Percentiles rank a stretch among this genome's conserved stretches.
Evolutionary conservation across 2,888 invertebrate genomes (phyloP).

Genomic region (Anoplius nigerrimus): DNA sequence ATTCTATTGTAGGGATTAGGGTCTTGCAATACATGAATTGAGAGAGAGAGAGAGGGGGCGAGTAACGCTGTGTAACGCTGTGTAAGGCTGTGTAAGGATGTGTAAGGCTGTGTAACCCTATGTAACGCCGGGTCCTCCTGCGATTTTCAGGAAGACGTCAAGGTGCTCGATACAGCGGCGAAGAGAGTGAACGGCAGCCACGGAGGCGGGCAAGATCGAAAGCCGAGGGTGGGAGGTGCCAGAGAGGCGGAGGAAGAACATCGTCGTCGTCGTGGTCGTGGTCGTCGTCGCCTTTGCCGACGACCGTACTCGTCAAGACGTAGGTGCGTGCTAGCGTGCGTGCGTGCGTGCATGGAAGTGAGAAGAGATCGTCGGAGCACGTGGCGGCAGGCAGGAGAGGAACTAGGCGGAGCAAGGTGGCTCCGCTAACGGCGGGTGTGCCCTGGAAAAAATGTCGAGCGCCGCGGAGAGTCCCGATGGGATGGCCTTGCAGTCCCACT

Average conservation of each 20-base stretch:
- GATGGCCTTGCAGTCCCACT: slow-evolving; percentile 84
- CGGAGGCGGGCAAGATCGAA: not conserved
- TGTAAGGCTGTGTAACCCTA: no score
- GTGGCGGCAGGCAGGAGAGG: slow-evolving; percentile 51
- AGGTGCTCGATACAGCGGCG: slow-evolving; percentile 31
- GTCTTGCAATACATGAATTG: no score
- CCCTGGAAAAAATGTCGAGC: slow-evolving; percentile 69
- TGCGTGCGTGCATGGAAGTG: slow-evolving; percentile 61
- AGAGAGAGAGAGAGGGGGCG: no score
- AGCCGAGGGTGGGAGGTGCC: not conserved
- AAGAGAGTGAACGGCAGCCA: not conserved
- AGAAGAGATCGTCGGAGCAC: slow-evolving; percentile 42
- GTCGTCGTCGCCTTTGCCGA: not conserved
- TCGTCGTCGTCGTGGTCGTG: slow-evolving; percentile 13
- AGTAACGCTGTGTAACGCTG: no score
- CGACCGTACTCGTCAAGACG: no score
- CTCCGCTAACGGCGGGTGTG: slow-evolving; percentile 61
- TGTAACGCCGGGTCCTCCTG: not conserved
- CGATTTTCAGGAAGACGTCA: slow-evolving; percentile 40
- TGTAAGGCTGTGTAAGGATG: no score
- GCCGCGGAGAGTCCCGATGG: slow-evolving; percentile 70
- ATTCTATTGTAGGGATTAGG: no score
- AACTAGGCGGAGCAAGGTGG: slow-evolving; percentile 63
- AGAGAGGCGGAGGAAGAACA: not conserved
- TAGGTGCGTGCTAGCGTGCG: slow-evolving; percentile 40